Evolutionary conservation across 2,113 vertebrate genomes (phyloP).

Genomic region (Hemicordylus capensis): DNA sequence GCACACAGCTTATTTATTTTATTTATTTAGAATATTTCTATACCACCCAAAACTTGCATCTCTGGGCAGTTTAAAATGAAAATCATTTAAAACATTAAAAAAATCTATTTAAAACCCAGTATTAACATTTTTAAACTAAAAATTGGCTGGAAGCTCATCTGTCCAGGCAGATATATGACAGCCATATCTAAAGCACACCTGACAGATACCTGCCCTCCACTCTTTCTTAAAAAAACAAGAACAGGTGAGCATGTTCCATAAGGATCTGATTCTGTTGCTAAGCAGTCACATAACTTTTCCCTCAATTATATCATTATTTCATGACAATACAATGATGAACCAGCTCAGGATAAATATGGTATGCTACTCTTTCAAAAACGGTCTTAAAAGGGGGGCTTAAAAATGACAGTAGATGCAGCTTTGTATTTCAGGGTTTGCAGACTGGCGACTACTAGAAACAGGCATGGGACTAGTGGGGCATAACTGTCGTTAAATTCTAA

Average conservation of each 20-base stretch:
- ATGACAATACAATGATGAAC: not conserved
- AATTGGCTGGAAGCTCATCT: not conserved
- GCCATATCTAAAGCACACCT: not conserved
- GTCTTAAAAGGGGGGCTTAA: not conserved
- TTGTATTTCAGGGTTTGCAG: too few species aligned
- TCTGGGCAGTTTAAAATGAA: too few species aligned
- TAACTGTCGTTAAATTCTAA: not conserved
- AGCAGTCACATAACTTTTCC: not conserved
- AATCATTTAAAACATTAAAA: too few species aligned
- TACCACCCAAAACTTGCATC: too few species aligned
- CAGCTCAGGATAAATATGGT: not conserved
- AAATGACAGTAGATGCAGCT: not conserved
- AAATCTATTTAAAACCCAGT: too few species aligned
- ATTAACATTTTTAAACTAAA: too few species aligned
- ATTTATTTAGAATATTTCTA: too few species aligned
- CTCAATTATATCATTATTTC: not conserved
- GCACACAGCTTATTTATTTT: too few species aligned
- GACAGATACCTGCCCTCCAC: not conserved
- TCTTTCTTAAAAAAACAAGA: not conserved
- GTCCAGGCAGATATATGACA: not conserved
- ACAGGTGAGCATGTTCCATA: not conserved
- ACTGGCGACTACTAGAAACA: not conserved
- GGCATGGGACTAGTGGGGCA: not conserved
- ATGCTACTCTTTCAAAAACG: not conserved
- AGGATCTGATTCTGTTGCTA: not conserved